Base-by-base conservation (phyloP, 2,888 invertebrate species). In the Choreutis nemorana region DNA sequence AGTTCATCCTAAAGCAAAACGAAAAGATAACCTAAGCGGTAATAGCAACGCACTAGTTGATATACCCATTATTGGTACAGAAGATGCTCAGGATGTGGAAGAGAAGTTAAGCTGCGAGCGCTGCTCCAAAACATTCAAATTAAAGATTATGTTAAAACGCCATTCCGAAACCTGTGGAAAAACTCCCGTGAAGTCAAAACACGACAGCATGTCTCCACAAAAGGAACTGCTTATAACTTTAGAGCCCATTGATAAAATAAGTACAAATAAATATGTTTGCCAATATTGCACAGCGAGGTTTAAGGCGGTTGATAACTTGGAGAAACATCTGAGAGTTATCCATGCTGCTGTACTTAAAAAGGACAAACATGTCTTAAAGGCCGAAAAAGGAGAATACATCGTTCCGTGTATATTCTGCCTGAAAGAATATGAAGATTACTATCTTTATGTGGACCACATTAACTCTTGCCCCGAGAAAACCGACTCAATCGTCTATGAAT, bases 61-160 rank as follows among this genome's bases (percentile, higher is more conserved):
- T 16, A 52, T 51, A 31, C 58, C 60, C 7, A 50, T 42, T 30
- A 40, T 37, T 13, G 41, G 36, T 26, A 31, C 30, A 2, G 47
- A 48, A 12, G 61, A 64, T 15, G 55, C 61, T 1, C 35, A 34
- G 0, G 62, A 64, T 9, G 52, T 48, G 2, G 68, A 68, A 3
- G 64, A 70, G 21, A 64, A 65, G 35, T 41, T 70, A 8, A 47
- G 40, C 4, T 80, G 79, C 31, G 56, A 66, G 1, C 63, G 55
- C 36, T 80, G 79, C 34, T 61, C 55, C 1, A 75, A 66, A 37
- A 57, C 55, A 1, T 80, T 79, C 40, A 80, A 79, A 44, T 43
- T 79, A 24, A 75, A 78, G 31, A 79, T 80, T 29, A 79, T 79
- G 79, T 40, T 80, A 26, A 78, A 77, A 27, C 58, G 77, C 1